These are phyloP conservation scores for Calypte anna DNA, from an alignment of 2,113 vertebrate genomes.

Conservation along the genomic window DNA sequence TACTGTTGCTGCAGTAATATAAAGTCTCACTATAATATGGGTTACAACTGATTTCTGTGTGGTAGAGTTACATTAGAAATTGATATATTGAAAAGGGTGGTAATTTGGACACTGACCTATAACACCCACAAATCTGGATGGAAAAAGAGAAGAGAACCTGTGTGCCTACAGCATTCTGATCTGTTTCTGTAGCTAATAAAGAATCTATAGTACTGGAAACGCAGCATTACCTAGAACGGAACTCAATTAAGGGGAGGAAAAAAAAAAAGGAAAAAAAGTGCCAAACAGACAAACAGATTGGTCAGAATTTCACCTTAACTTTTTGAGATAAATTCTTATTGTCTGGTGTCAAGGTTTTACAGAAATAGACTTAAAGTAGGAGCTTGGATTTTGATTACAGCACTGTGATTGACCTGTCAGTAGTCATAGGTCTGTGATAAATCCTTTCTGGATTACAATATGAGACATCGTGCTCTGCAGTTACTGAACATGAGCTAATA, in stretches of 20 bases:
- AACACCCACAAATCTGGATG: background rate
- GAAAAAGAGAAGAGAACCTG: background rate
- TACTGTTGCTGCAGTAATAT: background rate
- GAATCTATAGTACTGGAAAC: background rate
- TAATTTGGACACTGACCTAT: background rate
- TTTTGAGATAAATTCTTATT: background rate
- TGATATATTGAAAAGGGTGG: background rate
- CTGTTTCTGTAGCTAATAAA: background rate
- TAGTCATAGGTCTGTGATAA: background rate
- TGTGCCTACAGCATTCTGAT: background rate
- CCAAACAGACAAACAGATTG: background rate
- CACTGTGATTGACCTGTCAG: background rate
- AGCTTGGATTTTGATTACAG: constrained; percentile 21
- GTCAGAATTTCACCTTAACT: too few species aligned
- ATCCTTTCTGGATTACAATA: background rate
- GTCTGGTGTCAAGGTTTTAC: background rate
- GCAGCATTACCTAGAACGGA: background rate
- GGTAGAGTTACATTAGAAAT: background rate
- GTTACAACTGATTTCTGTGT: background rate
- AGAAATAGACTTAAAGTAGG: background rate
- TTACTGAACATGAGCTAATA: background rate
- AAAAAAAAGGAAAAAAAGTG: rapidly evolving
- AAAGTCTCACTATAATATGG: background rate
- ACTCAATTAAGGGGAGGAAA: rapidly evolving
- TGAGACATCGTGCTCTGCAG: background rate